These are phyloP conservation scores for Busseola fusca DNA, from an alignment of 2,888 invertebrate species.

Conservation along the genomic window DNA sequence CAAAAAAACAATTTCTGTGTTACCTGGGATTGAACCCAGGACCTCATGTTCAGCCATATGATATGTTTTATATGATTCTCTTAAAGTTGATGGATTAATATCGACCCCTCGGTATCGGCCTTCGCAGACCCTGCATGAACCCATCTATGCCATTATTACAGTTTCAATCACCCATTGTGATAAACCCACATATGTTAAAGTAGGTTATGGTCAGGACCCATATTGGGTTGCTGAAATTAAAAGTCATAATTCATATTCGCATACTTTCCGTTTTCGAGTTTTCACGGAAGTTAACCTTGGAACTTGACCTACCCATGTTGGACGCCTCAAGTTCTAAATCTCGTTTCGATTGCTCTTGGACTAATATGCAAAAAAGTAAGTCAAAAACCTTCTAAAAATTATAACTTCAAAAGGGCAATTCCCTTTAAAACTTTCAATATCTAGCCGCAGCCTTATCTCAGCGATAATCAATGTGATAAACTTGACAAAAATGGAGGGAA, in stretches of 20 bases:
- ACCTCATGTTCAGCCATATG: too few species aligned
- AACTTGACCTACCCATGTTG: not conserved
- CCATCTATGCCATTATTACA: slow-evolving; percentile 10
- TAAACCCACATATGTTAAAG: not conserved
- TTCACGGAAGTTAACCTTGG: not conserved
- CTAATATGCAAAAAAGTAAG: not conserved
- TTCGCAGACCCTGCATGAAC: slow-evolving; percentile 10
- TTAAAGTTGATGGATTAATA: slow-evolving; percentile 22
- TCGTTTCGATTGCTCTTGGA: not conserved
- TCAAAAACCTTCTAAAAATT: not conserved
- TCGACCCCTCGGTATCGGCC: slow-evolving; percentile 16
- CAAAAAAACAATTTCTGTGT: not conserved
- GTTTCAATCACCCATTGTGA: slow-evolving; percentile 37
- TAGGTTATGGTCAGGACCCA: not conserved
- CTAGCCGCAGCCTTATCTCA: too few species aligned
- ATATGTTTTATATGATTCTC: slow-evolving; percentile 1
- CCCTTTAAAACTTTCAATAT: not conserved
- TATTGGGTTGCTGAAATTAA: slow-evolving; percentile 15
- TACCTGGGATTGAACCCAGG: not conserved
- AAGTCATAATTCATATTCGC: slow-evolving; percentile 14
- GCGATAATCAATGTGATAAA: not conserved
- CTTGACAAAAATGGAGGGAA: not conserved
- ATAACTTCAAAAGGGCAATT: not conserved
- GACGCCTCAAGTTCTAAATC: not conserved
- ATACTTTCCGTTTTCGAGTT: not conserved